Base-by-base conservation (phyloP, 2,797 vertebrate species). In the Clangula hyemalis region DNA sequence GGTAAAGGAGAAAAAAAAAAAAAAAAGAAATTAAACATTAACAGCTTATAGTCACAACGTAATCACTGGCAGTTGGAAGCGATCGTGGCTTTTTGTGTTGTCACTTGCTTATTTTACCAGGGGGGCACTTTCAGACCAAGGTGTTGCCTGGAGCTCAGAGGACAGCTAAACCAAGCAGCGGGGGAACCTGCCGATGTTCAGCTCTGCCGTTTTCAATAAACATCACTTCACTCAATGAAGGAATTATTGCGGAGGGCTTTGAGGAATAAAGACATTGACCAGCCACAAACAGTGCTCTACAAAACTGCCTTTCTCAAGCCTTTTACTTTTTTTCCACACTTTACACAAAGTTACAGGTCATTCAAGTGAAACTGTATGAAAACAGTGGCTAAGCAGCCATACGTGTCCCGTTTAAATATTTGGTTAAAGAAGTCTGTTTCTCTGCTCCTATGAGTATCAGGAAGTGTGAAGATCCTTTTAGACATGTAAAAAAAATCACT, bases 391-490 rank as follows among this genome's bases (percentile, higher is more conserved):
- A 75, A 91, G 94, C 65, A 91, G 87, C 85, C 83, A 56, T 87
- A 80, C 94, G 94, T 90, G 95, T 90, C 74, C 85, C 65, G 79
- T 96, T 93, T 49, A 68, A 93, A 93, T 90, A 85, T 61, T 57
- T 90, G 72, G 71, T 94, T 71, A 87, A 95, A 90, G 93, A 85
- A 84, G 47, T 72, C 82, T 96, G 93, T 95, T 94, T 72, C 15
- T 83, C 62, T 75, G 70, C 87, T 90, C 80, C 82, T 95, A 76
- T 54, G 81, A 75, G 8, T 60, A n/a, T 65, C 64, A 91, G 60
- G 61, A 97, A 90, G 84, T 93, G 88, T 90, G 89, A 93, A 92
- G 86, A 84, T 95, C 74, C 82, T 36, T 87, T 96, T 77, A 86
- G 80, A 85, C 43, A 45, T 2, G 8, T 45, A 43, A 45, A 45